Percentiles rank a stretch among this genome's conserved stretches.
phyloP scores from a whole-genome alignment of 2,888 invertebrate genomes.

The Iselma pallidipennis region DNA sequence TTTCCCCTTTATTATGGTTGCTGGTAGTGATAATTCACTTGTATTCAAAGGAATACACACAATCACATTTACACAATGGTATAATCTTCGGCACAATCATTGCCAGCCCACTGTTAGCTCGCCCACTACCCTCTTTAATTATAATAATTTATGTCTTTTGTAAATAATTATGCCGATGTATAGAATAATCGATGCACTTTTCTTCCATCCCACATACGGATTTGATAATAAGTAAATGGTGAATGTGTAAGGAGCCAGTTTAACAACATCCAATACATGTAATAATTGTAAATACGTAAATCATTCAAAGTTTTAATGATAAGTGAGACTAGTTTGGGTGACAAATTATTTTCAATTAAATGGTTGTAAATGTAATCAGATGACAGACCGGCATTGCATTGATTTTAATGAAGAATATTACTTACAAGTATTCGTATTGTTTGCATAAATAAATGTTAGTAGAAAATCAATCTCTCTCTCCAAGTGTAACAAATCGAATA shows the following conservation, averaged over 20 bases:
- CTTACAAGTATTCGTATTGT: not conserved
- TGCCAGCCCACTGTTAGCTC: constrained; percentile 15
- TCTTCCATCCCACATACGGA: constrained; percentile 10
- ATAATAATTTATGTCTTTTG: constrained; percentile 24
- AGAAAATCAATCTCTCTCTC: constrained; percentile 9
- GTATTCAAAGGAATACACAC: not conserved
- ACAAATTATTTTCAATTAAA: constrained; percentile 5
- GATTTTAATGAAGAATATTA: not conserved
- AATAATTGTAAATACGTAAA: not conserved
- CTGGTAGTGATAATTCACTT: not conserved
- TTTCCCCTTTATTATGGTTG: not conserved
- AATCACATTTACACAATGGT: not conserved
- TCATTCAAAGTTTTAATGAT: constrained; percentile 3
- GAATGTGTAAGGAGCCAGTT: not conserved
- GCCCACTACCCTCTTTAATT: constrained; percentile 19
- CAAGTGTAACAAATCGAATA: constrained; percentile 14
- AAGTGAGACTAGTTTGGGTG: not conserved
- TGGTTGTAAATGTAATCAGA: not conserved
- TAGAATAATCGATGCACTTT: constrained; percentile 12
- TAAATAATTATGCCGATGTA: constrained; percentile 20
- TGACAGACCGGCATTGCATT: not conserved
- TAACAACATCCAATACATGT: not conserved
- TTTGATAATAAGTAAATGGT: constrained; percentile 9
- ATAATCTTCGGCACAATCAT: not conserved
- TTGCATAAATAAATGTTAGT: not conserved